phyloP scores from a whole-genome alignment of 2,113 vertebrate genomes.

The Etia nguti region DNA sequence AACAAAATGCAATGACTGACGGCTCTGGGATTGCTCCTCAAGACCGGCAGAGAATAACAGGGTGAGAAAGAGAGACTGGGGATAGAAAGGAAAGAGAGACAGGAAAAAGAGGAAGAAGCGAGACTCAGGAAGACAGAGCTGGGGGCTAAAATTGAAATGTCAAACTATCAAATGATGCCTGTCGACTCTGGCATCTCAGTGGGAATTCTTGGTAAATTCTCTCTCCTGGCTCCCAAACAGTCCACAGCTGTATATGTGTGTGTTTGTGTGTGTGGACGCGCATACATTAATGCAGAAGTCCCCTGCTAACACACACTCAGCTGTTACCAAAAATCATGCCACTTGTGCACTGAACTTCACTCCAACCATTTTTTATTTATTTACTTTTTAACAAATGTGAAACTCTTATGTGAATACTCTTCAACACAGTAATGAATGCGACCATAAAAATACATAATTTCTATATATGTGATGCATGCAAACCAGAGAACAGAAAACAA shows the following conservation, averaged over 20 bases:
- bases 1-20: conserved; percentile 63
- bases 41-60: conserved; percentile 31
- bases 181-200: conserved; percentile 37
- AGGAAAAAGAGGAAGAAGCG: not conserved
- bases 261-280: not conserved
- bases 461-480: not conserved
- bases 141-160: conserved; percentile 66
- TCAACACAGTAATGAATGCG: not conserved
- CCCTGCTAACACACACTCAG: conserved; percentile 27
- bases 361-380: not conserved
- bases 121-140: not conserved
- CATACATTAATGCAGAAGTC: not conserved
- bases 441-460: not conserved
- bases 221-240: conserved; percentile 27
- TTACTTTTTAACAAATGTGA: not conserved
- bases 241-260: conserved; percentile 38
- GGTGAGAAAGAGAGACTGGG: conserved; percentile 1
- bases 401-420: not conserved
- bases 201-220: conserved; percentile 50
- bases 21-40: conserved; percentile 55
- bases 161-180: conserved; percentile 63
- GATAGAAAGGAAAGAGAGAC: not conserved
- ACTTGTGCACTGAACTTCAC: not conserved
- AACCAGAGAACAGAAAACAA: not conserved
- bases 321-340: conserved; percentile 29